phyloP scores from a whole-genome alignment of 30 jellyfish, hydroid and myxozoan species.

The Chrysaora quinquecirrha region DNA sequence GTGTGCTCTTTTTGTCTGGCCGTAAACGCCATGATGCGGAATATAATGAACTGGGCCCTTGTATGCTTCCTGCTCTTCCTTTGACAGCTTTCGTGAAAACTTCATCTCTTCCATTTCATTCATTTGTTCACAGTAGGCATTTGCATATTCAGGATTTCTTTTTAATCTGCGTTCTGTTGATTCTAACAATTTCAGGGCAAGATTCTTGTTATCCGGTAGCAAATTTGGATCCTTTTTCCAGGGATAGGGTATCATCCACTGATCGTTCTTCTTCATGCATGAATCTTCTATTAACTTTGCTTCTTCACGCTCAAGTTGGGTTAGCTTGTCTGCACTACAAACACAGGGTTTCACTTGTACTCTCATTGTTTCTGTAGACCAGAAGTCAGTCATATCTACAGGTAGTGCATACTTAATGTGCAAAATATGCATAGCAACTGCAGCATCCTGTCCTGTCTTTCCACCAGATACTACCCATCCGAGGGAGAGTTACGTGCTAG shows the following conservation, averaged over 20 bases:
- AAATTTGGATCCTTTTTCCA: conserved; percentile 24
- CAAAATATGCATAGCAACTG: too few relatives aligned
- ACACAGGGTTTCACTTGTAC: too few relatives aligned
- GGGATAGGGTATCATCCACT: conserved; percentile 15
- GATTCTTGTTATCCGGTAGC: conserved; percentile 26
- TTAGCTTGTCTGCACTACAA: too few relatives aligned
- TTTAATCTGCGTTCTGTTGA: conserved; percentile 10
- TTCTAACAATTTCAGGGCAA: background rate
- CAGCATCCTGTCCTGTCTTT: too few relatives aligned
- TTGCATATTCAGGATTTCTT: conserved; percentile 37
- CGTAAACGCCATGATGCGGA: conserved; percentile 8
- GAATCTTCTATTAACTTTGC: too few relatives aligned
- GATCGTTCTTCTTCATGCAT: too few relatives aligned
- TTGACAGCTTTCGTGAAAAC: conserved; percentile 18
- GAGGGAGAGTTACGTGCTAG: too few relatives aligned
- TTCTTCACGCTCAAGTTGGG: too few relatives aligned
- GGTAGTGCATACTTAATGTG: too few relatives aligned
- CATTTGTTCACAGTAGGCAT: conserved; percentile 57
- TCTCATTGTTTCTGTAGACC: too few relatives aligned
- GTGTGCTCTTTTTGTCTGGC: conserved; percentile 34
- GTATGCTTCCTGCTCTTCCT: conserved; percentile 10
- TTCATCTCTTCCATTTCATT: conserved; percentile 23
- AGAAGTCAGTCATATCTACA: too few relatives aligned
- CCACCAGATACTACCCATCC: too few relatives aligned
- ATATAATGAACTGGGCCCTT: conserved; percentile 22